Conservation (phyloP, 1,140 invertebrate species). For the Neocloeon triangulifer region DNA sequence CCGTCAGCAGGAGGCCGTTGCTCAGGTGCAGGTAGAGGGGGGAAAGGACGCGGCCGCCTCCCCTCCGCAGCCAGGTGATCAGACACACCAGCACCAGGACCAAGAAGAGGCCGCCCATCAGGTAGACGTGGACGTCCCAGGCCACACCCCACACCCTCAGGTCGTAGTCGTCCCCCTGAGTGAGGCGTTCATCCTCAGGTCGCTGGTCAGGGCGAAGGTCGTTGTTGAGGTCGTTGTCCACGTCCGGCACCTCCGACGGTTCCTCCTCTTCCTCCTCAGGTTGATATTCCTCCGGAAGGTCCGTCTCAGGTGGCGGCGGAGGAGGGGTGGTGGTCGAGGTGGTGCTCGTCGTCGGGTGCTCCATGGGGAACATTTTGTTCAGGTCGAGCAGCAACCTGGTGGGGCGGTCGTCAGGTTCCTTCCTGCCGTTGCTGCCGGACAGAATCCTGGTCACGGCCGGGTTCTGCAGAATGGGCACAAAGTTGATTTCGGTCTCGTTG, state of each 20-base stretch:
- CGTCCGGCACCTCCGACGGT: background rate
- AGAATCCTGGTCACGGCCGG: constrained; percentile 54
- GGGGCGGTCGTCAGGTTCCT: constrained; percentile 23
- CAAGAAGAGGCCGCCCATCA: constrained; percentile 58
- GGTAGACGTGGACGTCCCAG: constrained; percentile 74
- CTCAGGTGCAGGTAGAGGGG: constrained; percentile 41
- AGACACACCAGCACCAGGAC: constrained; percentile 58
- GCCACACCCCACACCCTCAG: constrained; percentile 40
- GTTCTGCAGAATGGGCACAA: constrained; percentile 32
- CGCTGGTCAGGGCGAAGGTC: background rate
- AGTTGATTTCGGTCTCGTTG: constrained; percentile 29
- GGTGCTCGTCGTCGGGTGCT: constrained; percentile 8
- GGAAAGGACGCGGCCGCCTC: constrained; percentile 6
- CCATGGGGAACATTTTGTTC: too few species aligned
- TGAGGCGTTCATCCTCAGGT: constrained; percentile 1
- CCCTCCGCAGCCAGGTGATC: constrained; percentile 14
- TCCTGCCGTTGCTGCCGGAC: constrained; percentile 51
- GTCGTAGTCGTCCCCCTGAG: background rate
- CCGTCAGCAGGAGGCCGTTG: constrained; percentile 51
- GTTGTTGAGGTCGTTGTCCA: background rate
- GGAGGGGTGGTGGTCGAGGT: constrained; percentile 5
- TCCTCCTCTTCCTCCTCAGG: background rate
- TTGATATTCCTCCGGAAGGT: too few species aligned
- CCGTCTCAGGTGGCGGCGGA: background rate
- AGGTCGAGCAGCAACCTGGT: too few species aligned